phyloP scores from a whole-genome alignment of 2,888 invertebrate species.

The Pyrrhia umbra region DNA sequence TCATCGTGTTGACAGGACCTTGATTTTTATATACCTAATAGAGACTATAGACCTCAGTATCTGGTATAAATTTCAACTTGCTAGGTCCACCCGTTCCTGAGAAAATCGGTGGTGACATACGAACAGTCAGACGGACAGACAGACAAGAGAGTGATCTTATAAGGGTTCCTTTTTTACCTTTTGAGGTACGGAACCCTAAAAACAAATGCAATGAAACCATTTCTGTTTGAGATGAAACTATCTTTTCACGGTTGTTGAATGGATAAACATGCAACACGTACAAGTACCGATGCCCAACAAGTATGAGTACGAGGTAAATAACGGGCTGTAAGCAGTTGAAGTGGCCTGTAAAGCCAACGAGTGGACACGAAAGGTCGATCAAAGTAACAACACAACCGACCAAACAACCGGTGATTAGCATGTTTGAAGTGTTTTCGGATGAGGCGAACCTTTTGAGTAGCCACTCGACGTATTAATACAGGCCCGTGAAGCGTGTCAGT shows the following conservation, averaged over 20 bases:
- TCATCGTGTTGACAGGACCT: too few relatives aligned
- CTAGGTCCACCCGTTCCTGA: too few relatives aligned
- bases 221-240: background rate
- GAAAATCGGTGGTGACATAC: too few relatives aligned
- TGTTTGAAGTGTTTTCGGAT: constrained; percentile 2
- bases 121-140: too few relatives aligned
- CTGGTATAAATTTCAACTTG: too few relatives aligned
- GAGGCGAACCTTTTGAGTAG: background rate
- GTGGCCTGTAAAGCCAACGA: constrained; percentile 54
- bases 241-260: background rate
- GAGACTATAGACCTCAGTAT: too few relatives aligned
- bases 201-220: background rate
- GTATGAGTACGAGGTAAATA: constrained; percentile 31
- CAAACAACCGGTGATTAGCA: constrained; percentile 38
- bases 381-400: constrained; percentile 59
- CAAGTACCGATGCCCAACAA: constrained; percentile 3
- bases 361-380: constrained; percentile 60
- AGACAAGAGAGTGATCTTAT: too few relatives aligned
- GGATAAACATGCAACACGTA: constrained; percentile 2
- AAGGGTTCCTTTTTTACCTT: too few relatives aligned
- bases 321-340: constrained; percentile 37
- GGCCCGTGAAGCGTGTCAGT: background rate
- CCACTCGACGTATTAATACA: background rate
- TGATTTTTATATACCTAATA: too few relatives aligned
- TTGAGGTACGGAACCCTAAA: too few relatives aligned